Percentiles rank a stretch among this genome's conserved stretches.
Evolutionary conservation across 2,888 invertebrate genomes (phyloP).

Genomic region (Nomada hirtipes): DNA sequence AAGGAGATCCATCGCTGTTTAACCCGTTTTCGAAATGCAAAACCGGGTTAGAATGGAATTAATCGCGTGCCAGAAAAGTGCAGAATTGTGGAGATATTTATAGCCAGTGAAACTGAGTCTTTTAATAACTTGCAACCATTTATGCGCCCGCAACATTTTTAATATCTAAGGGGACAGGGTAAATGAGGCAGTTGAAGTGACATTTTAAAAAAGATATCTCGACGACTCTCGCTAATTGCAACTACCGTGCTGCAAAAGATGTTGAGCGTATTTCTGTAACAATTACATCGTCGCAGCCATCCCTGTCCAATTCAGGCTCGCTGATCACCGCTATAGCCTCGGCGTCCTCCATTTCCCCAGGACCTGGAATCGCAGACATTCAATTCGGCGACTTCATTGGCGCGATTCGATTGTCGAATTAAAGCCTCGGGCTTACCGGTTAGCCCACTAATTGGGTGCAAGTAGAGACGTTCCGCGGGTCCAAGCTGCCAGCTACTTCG

Average conservation of each 20-base stretch:
- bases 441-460: conserved; percentile 41
- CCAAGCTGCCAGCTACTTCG: conserved; percentile 6
- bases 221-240: too few species aligned
- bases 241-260: too few species aligned
- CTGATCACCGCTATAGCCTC: not conserved
- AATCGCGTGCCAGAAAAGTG: not conserved
- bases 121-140: too few species aligned
- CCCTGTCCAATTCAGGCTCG: conserved; percentile 15
- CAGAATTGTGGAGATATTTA: too few species aligned
- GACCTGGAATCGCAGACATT: conserved; percentile 29
- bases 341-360: conserved; percentile 29
- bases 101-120: too few species aligned
- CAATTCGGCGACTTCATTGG: conserved; percentile 21
- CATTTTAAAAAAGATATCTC: not conserved
- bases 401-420: conserved; percentile 36
- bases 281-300: conserved; percentile 42
- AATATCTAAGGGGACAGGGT: too few species aligned
- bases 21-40: not conserved
- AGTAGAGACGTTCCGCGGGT: conserved; percentile 39
- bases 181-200: not conserved
- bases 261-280: not conserved
- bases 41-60: not conserved
- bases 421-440: conserved; percentile 31
- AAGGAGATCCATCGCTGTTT: not conserved
- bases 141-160: too few species aligned